A percentile compares a stretch with the other conserved stretches of the same genome.
phyloP scores from a whole-genome alignment of 2,797 vertebrate genomes.

The Neostethus bicornis region DNA sequence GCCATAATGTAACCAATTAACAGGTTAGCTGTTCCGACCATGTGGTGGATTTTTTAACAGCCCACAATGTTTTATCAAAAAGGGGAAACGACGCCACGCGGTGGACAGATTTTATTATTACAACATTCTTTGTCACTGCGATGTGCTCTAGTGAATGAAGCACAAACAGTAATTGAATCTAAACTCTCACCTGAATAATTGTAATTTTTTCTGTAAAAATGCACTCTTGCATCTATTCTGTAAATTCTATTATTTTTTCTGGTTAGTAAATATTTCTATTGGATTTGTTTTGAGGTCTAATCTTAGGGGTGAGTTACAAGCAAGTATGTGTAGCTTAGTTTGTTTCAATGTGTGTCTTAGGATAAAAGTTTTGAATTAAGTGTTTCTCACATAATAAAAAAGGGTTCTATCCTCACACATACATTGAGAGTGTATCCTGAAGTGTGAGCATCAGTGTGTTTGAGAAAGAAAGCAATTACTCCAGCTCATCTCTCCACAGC shows the following conservation, averaged over 20 bases:
- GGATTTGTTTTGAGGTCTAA: too few species aligned
- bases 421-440: slow-evolving; percentile 33
- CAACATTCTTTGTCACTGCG: not conserved
- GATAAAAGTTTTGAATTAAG: not conserved
- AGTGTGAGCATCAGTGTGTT: slow-evolving; percentile 10
- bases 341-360: not conserved
- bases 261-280: not conserved
- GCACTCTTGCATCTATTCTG: not conserved
- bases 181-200: not conserved
- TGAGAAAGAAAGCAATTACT: slow-evolving; percentile 44
- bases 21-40: too few species aligned
- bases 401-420: slow-evolving; percentile 42
- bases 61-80: too few species aligned
- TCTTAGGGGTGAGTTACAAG: too few species aligned
- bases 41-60: too few species aligned
- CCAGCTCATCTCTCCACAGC: slow-evolving; percentile 28
- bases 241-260: not conserved
- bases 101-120: not conserved
- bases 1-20: too few species aligned
- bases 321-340: too few species aligned
- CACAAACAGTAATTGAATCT: not conserved
- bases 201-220: not conserved
- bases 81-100: not conserved
- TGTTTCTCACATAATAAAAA: slow-evolving; percentile 35
- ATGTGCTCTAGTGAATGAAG: not conserved